Base-by-base conservation (phyloP, 2,797 vertebrate species). In the Eospalax fontanierii region DNA sequence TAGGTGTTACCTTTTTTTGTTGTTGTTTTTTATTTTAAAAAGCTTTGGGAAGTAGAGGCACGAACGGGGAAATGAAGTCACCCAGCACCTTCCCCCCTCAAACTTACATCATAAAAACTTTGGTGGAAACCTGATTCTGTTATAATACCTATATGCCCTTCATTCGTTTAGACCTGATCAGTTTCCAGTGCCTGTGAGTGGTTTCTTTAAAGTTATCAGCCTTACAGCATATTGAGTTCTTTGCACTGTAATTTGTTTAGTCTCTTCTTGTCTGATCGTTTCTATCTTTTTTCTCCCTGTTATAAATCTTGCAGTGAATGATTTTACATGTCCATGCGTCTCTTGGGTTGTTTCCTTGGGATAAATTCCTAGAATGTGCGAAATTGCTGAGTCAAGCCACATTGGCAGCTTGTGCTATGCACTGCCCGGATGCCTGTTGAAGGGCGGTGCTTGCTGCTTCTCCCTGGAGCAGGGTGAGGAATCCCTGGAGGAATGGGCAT, bases 21-120 rank as follows among this genome's bases (percentile, higher is more conserved):
- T n/a, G n/a, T n/a, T n/a, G n/a, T n/a, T 26, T 26, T 82, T 90
- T 57, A 57, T 78, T 93, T 90, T 65, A 15, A 83, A 86, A 90
- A 80, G 24, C 76, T 87, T 66, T 35, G n/a, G 86, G 93, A 40
- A 76, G 66, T 59, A 83, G 16, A 86, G 91, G 33, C 26, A 19
- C 54, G 5, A 10, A 89, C 30, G 54, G 78, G 18, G 78, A 86
- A 61, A 68, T 59, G n/a, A 95, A 43, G 46, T 90, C 8, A 1
- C 71, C 66, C 18, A 18, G 61, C n/a, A 65, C 73, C 40, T 66
- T 50, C 61, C 71, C 46, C 65, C 89, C 59, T 93, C 40, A 43
- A 83, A 86, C 9, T 93, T 35, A 35, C 0, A 0, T 63, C 76
- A 15, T 80, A 89, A 73, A 89, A 12, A 1, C 57, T 57, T 78